Base-by-base conservation (phyloP, 2,113 vertebrate species). In the Calidris pugnax region DNA sequence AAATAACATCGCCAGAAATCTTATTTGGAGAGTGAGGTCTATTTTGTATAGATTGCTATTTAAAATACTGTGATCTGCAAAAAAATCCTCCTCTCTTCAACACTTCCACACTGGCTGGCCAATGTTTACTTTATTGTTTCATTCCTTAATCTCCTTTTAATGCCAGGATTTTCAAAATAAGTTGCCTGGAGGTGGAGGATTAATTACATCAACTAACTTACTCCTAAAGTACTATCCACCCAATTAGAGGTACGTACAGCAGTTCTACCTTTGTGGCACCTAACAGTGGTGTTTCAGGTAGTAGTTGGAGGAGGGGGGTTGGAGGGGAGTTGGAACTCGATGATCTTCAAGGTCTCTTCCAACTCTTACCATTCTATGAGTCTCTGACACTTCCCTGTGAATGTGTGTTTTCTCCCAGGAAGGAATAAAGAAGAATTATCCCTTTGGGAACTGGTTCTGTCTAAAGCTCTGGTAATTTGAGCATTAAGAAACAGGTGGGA, bases 371-470 rank as follows among this genome's bases (percentile, higher is more conserved):
- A 30, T 41, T 64, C 39, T 64, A 43, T 32, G 39, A 43, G 30
- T 41, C 26, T 30, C 20, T 43, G 39, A 30, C 30, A 43, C 18
- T 73, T 48, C 6, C 14, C 35, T 19, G 4, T 47, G 15, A 59
- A 59, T 0, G 0, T 35, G 3, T n/a, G 11, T 6, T 85, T 72
- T 66, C 32, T 14, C 16, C 3, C 20, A 48, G 23, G 33, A 60
- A 39, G 10, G 5, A 83, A 73, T 28, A 71, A 10, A 23, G 13
- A 87, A 62, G 9, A 72, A 76, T 51, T 55, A 48, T 8, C 73
- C 15, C 9, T 64, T 35, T 73, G 43, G 57, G 6, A 85, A 68
- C 3, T 24, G 48, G 6, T 56, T 85, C 53, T 59, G 11, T 33
- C 35, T 76, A 50, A 83, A 76, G 28, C 14, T 69, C 23, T 80